Evolutionary conservation across 64 coral and sea anemone genomes (phyloP), one percentile per base, ranked within the genome.

Genomic region (Porites australiensis): DNA sequence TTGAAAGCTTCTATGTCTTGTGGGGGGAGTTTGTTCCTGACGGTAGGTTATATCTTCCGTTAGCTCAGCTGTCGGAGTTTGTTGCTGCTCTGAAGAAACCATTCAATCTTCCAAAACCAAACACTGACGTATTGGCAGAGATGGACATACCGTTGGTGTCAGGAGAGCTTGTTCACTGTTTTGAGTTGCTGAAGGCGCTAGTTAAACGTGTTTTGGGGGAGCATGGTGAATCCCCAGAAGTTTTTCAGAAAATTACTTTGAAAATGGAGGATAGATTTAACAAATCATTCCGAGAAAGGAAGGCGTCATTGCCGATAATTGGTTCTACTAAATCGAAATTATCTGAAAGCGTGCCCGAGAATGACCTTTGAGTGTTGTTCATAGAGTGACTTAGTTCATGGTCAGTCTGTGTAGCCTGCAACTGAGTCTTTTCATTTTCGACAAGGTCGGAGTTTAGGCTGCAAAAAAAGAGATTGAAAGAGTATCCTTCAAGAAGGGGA

Each of bases 141-240:
- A 13, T 98, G 51, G 79, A 93, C 21, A 91, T 98, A 6, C 92
- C 95, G 2, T 88, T 98, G n/a, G 88, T 88, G 15, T n/a, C 87
- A 16, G 95, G 92, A 50, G 90, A 98, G 8, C 48, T 86, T 49
- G 83, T 98, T 13, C 92, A 98, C 69, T 98, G 95, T 72, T 98
- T 98, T 77, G 95, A 98, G 64, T 72, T 98, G n/a, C 66, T 98
- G 2, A 98, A 98, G 72, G 92, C 75, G 37, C 82, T 98, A 4
- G 95, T 98, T 9, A 85, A 87, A 67, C 65, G 82, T 9, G 89
- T 79, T 18, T 58, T 98, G 5, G 91, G 91, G 66, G 69, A 88
- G 53, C 95, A 98, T 12, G 95, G 95, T 11, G 92, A 98, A 58
- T 98, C 92, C 18, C 82, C 92, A 4, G 95, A 98, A 14, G 88